A percentile compares a stretch with the other conserved stretches of the same genome.
Evolutionary conservation across 2,888 invertebrate species (phyloP).

Genomic region (Mystacides longicornis): DNA sequence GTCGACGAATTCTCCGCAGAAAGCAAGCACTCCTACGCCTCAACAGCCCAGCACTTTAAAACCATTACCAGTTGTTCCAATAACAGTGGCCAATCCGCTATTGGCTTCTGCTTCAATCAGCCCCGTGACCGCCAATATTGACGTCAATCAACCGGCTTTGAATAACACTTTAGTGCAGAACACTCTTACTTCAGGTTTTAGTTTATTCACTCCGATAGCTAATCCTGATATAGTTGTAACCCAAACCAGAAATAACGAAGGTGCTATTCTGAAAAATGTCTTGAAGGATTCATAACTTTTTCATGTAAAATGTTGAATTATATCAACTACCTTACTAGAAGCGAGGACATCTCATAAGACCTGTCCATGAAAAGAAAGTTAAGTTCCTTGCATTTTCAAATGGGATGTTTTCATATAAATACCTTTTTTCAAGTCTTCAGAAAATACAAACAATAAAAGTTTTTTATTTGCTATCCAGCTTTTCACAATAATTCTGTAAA

Average conservation of each 20-base stretch:
- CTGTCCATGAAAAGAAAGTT: no score
- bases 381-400: no score
- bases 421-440: no score
- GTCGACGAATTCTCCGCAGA: constrained; percentile 7
- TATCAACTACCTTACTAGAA: no score
- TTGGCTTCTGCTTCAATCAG: constrained; percentile 14
- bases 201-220: constrained; percentile 19
- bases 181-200: constrained; percentile 12
- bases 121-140: constrained; percentile 4
- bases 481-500: no score
- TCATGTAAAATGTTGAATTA: no score
- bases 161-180: neutral
- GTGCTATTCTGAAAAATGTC: constrained; percentile 44
- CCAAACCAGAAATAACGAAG: constrained; percentile 43
- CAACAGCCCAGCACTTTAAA: neutral
- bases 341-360: no score
- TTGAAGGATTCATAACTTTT: constrained; percentile 39
- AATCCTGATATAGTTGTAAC: constrained; percentile 39
- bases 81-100: constrained; percentile 19
- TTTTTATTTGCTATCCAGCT: no score
- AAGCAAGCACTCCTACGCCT: neutral
- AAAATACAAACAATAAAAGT: no score
- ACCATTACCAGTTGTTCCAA: constrained; percentile 12
- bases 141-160: neutral
- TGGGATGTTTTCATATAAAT: no score